phyloP scores from a whole-genome alignment of 2,888 invertebrate genomes.

The Xylota segnis region DNA sequence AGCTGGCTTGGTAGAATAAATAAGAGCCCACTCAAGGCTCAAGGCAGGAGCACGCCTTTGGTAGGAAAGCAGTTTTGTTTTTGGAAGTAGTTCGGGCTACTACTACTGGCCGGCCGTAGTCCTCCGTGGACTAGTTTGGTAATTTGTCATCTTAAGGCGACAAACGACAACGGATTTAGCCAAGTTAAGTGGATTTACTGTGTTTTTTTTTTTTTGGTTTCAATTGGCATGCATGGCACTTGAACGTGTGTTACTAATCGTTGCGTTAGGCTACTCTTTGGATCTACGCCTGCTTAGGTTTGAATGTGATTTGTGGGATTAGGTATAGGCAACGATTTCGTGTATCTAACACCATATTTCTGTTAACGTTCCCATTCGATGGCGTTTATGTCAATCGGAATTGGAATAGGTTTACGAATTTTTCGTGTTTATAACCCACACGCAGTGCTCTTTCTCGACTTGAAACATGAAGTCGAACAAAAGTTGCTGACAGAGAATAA shows the following conservation, averaged over 20 bases:
- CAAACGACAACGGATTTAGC: conserved; percentile 68
- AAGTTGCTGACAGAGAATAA: conserved; percentile 61
- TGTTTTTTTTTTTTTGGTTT: conserved; percentile 1
- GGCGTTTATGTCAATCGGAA: conserved; percentile 64
- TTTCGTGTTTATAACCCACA: conserved; percentile 62
- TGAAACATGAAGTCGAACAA: conserved; percentile 67
- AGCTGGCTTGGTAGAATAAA: conserved; percentile 5
- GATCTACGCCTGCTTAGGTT: conserved; percentile 51
- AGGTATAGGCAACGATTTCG: conserved; percentile 39
- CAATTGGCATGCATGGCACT: conserved; percentile 56
- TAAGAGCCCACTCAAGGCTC: conserved; percentile 16
- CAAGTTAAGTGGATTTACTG: conserved; percentile 35
- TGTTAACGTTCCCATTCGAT: conserved; percentile 44
- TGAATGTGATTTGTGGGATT: conserved; percentile 71
- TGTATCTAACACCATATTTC: conserved; percentile 52
- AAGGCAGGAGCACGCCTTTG: conserved; percentile 23
- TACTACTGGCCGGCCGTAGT: conserved; percentile 24
- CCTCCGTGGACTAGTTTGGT: conserved; percentile 48
- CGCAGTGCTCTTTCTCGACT: conserved; percentile 12
- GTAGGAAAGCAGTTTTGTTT: conserved; percentile 63
- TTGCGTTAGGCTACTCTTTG: conserved; percentile 54
- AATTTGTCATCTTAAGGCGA: conserved; percentile 76
- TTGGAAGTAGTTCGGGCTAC: conserved; percentile 64
- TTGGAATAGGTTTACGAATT: conserved; percentile 43
- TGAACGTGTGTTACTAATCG: conserved; percentile 70